Conservation (phyloP, 2,888 invertebrate genomes). For the Agriotes lineatus region DNA sequence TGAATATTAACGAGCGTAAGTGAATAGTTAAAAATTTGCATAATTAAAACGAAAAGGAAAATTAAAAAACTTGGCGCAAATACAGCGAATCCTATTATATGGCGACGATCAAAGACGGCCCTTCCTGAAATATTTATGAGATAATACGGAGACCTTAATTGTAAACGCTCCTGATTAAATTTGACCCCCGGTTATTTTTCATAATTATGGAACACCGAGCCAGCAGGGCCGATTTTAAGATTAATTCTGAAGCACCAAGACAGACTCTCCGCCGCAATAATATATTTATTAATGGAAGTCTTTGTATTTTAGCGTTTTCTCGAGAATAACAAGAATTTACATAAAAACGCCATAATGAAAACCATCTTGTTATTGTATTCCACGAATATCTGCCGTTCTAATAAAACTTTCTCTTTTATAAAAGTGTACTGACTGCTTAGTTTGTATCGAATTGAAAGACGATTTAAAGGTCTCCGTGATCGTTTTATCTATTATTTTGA, state of each 20-base stretch:
- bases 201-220: slow-evolving; percentile 11
- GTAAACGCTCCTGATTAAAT: slow-evolving; percentile 33
- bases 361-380: too few species aligned
- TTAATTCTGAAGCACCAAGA: neutral
- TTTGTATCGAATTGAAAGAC: too few species aligned
- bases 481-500: too few species aligned
- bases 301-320: too few species aligned
- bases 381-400: too few species aligned
- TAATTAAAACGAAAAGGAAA: slow-evolving; percentile 34
- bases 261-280: too few species aligned
- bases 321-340: too few species aligned
- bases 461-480: too few species aligned
- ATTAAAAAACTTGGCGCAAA: slow-evolving; percentile 31
- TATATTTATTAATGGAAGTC: neutral
- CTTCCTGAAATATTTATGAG: slow-evolving; percentile 38
- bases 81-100: slow-evolving; percentile 24
- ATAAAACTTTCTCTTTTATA: too few species aligned
- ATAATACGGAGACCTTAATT: slow-evolving; percentile 30
- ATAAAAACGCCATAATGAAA: too few species aligned
- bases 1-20: slow-evolving; percentile 38
- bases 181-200: slow-evolving; percentile 31
- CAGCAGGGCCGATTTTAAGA: neutral
- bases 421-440: too few species aligned
- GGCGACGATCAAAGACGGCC: slow-evolving; percentile 22
- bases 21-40: slow-evolving; percentile 41